Evolutionary conservation across 2,888 invertebrate species (phyloP), one percentile per base, ranked within the genome.

Genomic region (Pherbina coryleti): DNA sequence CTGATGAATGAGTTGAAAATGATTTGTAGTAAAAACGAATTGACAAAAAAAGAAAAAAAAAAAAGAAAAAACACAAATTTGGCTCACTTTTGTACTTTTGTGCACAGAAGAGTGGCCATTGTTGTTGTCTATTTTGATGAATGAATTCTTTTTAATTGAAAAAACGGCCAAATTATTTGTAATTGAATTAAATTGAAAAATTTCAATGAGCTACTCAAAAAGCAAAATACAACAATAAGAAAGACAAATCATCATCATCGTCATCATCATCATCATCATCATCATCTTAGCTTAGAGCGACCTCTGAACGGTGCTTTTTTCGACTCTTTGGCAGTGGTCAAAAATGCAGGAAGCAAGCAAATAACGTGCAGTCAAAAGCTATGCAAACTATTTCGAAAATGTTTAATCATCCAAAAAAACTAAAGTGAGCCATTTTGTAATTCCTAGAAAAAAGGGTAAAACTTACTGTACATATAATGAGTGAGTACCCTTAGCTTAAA

Each of bases 101-200:
- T 25, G 28, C 14, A 34, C 34, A 55, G 19, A 55, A 55, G 8
- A 55, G 22, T 28, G 14, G 25, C 22, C 11, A 17, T 44, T 69
- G 14, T 49, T 25, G 69, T 69, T 51, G 25, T 69, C 37, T 5
- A 49, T 51, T 44, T 69, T 69, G 73, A 62, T 73, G 73, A 60
- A 73, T 49, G 60, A 62, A 60, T 51, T 17, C 44, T 44, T 49
- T 49, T 73, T 60, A 44, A 73, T 60, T 73, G 60, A 62, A 49
- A 62, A 49, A 62, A 62, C 51, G 17, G 22, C n/a, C 60, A 62
- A 73, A 62, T 62, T 62, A 62, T 28, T 62, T 44, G 31, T 49
- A 73, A 73, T 62, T 73, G 73, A 73, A 73, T 73, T 62, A 44
- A 73, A 73, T 73, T 73, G 73, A 73, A 37, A 62, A 28, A 73